These are phyloP conservation scores for Syngnathus floridae DNA, from an alignment of 2,113 vertebrate genomes.

Conservation along the genomic window DNA sequence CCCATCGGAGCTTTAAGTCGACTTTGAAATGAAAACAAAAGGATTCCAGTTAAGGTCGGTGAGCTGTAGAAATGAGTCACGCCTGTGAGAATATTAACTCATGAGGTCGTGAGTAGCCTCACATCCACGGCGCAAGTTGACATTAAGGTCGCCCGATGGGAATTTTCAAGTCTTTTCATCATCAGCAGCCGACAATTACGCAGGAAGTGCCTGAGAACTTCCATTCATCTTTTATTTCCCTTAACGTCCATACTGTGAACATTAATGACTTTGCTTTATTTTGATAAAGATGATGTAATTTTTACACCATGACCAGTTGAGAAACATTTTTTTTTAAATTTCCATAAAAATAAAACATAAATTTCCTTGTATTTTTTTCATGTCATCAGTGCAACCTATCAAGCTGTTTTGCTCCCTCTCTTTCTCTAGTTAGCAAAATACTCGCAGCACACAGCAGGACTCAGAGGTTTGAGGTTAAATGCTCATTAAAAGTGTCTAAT, in stretches of 20 bases:
- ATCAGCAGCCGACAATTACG: too few relatives aligned
- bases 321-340: too few relatives aligned
- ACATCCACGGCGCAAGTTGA: background rate
- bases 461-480: conserved; percentile 8
- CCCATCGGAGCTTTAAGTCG: background rate
- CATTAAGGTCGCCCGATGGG: background rate
- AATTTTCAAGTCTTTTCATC: conserved; percentile 2
- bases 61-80: background rate
- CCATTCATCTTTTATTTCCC: background rate
- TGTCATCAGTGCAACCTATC: too few relatives aligned
- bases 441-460: conserved; percentile 17
- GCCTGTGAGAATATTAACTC: background rate
- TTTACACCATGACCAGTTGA: too few relatives aligned
- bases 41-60: background rate
- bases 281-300: too few relatives aligned
- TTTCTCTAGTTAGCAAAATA: conserved; percentile 9
- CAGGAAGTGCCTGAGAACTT: background rate
- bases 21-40: background rate
- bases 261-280: conserved; percentile 11
- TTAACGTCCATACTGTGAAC: background rate
- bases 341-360: background rate
- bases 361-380: too few relatives aligned
- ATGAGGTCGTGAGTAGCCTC: background rate
- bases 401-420: conserved; percentile 19
- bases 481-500: conserved; percentile 2